These are phyloP conservation scores for Hipparchia sbordonii DNA, from an alignment of 2,888 invertebrate genomes.

Conservation along the genomic window DNA sequence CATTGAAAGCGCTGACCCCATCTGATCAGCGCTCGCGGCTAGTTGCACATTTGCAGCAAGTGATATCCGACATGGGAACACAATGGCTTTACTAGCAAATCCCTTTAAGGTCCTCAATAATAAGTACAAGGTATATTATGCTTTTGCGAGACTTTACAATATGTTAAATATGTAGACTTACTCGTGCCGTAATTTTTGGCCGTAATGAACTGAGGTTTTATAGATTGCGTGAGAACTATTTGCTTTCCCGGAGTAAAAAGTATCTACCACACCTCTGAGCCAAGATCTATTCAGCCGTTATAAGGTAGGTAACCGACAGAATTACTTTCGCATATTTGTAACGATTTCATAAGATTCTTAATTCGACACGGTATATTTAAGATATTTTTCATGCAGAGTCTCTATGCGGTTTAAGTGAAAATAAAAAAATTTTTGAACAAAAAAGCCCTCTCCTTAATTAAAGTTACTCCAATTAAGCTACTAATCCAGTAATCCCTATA, in stretches of 20 bases:
- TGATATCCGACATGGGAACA: conserved; percentile 50
- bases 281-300: too few relatives aligned
- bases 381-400: too few relatives aligned
- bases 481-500: too few relatives aligned
- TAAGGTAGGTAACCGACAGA: too few relatives aligned
- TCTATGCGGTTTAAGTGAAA: too few relatives aligned
- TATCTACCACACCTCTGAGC: not conserved
- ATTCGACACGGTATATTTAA: too few relatives aligned
- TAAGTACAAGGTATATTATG: conserved; percentile 41
- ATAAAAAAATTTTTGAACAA: too few relatives aligned
- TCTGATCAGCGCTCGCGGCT: conserved; percentile 74
- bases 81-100: conserved; percentile 46
- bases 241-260: not conserved
- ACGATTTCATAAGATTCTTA: too few relatives aligned
- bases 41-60: conserved; percentile 61
- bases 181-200: too few relatives aligned
- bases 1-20: conserved; percentile 82
- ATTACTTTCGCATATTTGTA: too few relatives aligned
- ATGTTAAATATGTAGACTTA: not conserved
- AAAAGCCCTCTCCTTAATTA: too few relatives aligned
- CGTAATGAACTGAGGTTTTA: not conserved
- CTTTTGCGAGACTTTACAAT: not conserved
- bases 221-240: not conserved
- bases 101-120: conserved; percentile 44
- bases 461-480: too few relatives aligned